Evolutionary conservation across 2,113 vertebrate genomes (phyloP).

Genomic region (Elanoides forficatus): DNA sequence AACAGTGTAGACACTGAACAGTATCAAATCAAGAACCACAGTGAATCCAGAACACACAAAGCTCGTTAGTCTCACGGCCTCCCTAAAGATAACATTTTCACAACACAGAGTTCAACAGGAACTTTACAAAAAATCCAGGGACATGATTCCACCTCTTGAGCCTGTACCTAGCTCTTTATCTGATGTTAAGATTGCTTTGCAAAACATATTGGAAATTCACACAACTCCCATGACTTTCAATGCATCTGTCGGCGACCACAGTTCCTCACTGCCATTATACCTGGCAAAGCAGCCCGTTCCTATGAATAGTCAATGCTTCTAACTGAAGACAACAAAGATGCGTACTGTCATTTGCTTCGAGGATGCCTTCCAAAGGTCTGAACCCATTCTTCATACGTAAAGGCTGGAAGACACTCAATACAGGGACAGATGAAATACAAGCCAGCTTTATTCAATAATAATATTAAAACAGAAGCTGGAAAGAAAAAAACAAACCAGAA

Average conservation of each 20-base stretch:
- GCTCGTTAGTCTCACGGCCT: accelerated
- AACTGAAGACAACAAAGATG: not conserved
- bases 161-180: not conserved
- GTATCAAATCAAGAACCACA: not conserved
- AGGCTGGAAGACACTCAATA: not conserved
- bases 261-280: accelerated
- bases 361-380: not conserved
- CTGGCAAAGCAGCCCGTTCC: not conserved
- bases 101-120: not conserved
- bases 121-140: not conserved
- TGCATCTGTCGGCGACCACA: not conserved
- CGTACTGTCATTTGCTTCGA: not conserved
- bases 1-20: accelerated
- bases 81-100: not conserved
- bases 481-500: too few species aligned
- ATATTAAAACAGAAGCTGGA: not conserved
- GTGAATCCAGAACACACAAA: too few species aligned
- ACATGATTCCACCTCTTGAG: not conserved
- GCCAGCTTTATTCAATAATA: not conserved
- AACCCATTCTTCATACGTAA: not conserved
- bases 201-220: not conserved
- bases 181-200: not conserved
- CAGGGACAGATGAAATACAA: not conserved
- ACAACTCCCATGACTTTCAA: not conserved
- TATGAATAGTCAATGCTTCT: not conserved